phyloP scores from a whole-genome alignment of 1,140 invertebrate genomes.

The Heliconius himera region DNA sequence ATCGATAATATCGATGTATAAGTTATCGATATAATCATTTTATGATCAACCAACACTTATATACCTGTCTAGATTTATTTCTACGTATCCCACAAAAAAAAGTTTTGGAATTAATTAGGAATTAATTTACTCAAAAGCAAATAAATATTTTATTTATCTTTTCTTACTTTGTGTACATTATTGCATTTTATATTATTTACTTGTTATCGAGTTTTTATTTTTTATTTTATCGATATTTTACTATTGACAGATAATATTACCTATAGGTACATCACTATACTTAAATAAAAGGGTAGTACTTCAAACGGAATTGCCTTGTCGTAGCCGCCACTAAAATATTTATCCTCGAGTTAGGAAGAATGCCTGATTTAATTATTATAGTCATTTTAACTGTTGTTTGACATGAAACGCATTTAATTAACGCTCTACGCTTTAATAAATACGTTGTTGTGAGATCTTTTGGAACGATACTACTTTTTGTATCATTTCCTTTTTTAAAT shows the following conservation, averaged over 20 bases:
- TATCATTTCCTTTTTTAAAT: slow-evolving; percentile 29
- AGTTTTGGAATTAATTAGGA: too few species aligned
- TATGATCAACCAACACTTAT: too few species aligned
- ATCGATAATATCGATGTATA: too few species aligned
- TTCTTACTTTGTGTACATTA: too few species aligned
- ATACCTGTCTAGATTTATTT: too few species aligned
- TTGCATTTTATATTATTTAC: background rate
- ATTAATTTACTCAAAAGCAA: too few species aligned
- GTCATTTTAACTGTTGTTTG: slow-evolving; percentile 62
- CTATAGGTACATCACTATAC: slow-evolving; percentile 14
- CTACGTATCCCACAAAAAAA: too few species aligned
- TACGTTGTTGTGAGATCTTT: slow-evolving; percentile 36
- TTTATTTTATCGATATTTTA: background rate
- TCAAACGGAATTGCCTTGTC: slow-evolving; percentile 55
- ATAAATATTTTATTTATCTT: too few species aligned
- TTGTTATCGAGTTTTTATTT: background rate
- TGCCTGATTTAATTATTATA: slow-evolving; percentile 71
- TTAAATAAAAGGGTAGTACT: slow-evolving; percentile 42
- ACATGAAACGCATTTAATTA: slow-evolving; percentile 58
- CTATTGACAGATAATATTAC: slow-evolving; percentile 14
- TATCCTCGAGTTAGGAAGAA: slow-evolving; percentile 62
- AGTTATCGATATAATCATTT: slow-evolving; percentile 19
- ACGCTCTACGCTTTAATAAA: slow-evolving; percentile 38
- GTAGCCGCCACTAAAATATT: slow-evolving; percentile 60
- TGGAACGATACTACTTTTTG: slow-evolving; percentile 35